phyloP scores from a whole-genome alignment of 2,888 invertebrate species.

The Timandra comae region DNA sequence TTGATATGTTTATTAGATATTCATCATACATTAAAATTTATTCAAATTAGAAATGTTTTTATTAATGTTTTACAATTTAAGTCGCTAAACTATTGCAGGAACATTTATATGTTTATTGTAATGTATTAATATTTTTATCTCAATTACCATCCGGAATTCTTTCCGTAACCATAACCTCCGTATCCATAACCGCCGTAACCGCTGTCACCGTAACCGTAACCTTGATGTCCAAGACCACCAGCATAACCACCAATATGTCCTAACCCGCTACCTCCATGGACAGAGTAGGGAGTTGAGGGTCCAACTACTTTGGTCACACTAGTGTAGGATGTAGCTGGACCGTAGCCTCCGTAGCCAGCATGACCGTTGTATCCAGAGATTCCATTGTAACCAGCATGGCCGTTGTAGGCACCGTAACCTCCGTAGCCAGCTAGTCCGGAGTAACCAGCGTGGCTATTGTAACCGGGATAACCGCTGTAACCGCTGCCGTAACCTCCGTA shows the following conservation, averaged over 20 bases:
- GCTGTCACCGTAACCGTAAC: constrained; percentile 4
- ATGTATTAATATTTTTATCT: too few relatives aligned
- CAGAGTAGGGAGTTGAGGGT: neutral
- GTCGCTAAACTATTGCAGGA: too few relatives aligned
- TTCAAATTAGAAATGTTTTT: too few relatives aligned
- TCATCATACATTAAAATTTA: too few relatives aligned
- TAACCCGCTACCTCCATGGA: constrained; percentile 3
- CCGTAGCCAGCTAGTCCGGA: constrained; percentile 8
- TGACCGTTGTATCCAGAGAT: constrained; percentile 2
- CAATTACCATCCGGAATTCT: too few relatives aligned
- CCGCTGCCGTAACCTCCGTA: constrained; percentile 13
- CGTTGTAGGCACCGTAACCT: constrained; percentile 17
- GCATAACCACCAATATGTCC: neutral
- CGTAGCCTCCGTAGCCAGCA: constrained; percentile 11
- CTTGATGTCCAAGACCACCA: neutral
- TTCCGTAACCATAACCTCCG: constrained; percentile 12
- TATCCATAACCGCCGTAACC: constrained; percentile 12
- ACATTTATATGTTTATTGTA: too few relatives aligned
- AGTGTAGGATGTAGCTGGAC: constrained; percentile 27
- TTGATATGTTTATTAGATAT: too few relatives aligned
- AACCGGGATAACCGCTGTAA: constrained; percentile 14
- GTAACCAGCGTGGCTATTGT: constrained; percentile 19
- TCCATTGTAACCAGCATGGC: neutral
- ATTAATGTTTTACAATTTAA: too few relatives aligned
- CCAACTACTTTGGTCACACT: constrained; percentile 24